A percentile compares a stretch with the other conserved stretches of the same genome.
Evolutionary conservation across 2,888 invertebrate species (phyloP).

Genomic region (Chymomyza procnemis): DNA sequence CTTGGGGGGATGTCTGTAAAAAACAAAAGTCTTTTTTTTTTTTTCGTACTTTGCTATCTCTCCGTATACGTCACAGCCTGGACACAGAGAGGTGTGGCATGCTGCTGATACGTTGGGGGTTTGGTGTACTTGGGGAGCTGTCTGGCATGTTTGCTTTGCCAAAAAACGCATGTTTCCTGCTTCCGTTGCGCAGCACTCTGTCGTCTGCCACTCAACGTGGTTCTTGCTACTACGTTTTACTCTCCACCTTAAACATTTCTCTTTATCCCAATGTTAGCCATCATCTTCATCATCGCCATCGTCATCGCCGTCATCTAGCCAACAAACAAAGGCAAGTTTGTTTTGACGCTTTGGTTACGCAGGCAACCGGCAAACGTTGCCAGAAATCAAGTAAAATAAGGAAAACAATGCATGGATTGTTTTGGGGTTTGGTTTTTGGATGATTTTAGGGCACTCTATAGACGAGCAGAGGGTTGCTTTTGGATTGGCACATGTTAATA

Average conservation of each 20-base stretch:
- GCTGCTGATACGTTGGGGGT: background rate
- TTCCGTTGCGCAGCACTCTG: constrained; percentile 33
- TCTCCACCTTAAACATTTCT: background rate
- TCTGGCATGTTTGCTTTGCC: constrained; percentile 35
- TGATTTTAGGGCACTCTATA: background rate
- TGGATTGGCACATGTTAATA: background rate
- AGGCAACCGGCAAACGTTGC: constrained; percentile 56
- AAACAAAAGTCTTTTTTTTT: constrained; percentile 1
- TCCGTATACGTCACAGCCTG: background rate
- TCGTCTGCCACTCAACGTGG: background rate
- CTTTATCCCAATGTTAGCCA: background rate
- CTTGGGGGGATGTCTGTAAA: background rate
- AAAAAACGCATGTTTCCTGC: constrained; percentile 59
- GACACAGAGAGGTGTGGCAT: background rate
- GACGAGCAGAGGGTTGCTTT: background rate
- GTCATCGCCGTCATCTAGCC: constrained; percentile 11
- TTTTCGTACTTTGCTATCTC: background rate
- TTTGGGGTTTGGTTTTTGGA: background rate
- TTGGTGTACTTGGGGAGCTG: background rate
- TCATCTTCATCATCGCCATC: too few relatives aligned
- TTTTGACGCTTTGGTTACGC: constrained; percentile 62
- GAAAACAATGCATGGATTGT: background rate
- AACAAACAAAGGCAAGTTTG: constrained; percentile 52
- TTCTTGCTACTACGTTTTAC: background rate
- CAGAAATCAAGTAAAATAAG: background rate